Conservation (phyloP, 1,140 invertebrate species). For the Drosophila bipectinata region DNA sequence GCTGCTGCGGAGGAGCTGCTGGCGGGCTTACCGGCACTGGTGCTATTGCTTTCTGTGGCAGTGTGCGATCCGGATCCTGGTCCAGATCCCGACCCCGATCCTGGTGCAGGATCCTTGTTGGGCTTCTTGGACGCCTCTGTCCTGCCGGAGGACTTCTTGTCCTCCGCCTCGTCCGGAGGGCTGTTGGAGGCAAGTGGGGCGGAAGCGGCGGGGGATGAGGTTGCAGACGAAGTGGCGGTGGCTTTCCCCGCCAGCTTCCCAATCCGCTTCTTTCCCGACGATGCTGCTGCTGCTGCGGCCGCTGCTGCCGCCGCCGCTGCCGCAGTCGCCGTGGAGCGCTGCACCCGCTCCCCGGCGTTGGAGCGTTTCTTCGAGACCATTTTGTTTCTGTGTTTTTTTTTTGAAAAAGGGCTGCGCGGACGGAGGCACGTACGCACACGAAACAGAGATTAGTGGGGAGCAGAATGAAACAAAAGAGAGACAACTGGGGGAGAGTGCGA, state of each 20-base stretch:
- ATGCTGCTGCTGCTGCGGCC: constrained; percentile 9
- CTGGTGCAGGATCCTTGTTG: constrained; percentile 23
- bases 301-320: constrained; percentile 35
- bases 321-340: constrained; percentile 56
- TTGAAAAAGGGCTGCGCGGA: constrained; percentile 21
- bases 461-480: constrained; percentile 1
- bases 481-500: neutral
- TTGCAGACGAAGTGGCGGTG: neutral
- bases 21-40: constrained; percentile 1
- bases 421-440: constrained; percentile 6
- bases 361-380: constrained; percentile 81
- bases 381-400: neutral
- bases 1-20: neutral
- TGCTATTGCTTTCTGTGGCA: constrained; percentile 14
- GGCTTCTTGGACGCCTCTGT: constrained; percentile 1
- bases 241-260: constrained; percentile 53
- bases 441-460: constrained; percentile 14
- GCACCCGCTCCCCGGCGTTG: constrained; percentile 67
- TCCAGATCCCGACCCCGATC: neutral
- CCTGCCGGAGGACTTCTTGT: constrained; percentile 46
- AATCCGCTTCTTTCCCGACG: constrained; percentile 47
- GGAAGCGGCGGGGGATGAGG: neutral
- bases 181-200: neutral
- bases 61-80: neutral
- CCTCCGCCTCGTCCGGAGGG: constrained; percentile 47